Evolutionary conservation across 2,888 invertebrate genomes (phyloP).

Genomic region (Chromoteleia sp.): DNA sequence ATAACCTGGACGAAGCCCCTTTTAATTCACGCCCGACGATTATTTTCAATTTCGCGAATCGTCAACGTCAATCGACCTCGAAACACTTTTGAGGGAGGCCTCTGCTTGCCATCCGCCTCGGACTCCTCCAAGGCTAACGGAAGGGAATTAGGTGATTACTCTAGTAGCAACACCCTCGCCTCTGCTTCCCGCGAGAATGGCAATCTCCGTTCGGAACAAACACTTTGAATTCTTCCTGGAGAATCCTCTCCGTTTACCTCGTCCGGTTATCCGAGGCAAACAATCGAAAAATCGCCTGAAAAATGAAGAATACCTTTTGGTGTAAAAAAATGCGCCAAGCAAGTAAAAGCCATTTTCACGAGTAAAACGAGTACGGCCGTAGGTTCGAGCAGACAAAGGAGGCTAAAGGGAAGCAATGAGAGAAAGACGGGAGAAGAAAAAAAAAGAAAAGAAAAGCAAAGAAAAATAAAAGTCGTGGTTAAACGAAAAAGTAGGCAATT

Average conservation of each 20-base stretch:
- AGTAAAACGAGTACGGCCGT: too few species aligned
- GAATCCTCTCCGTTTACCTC: constrained; percentile 60
- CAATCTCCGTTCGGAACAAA: constrained; percentile 78
- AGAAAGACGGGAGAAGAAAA: neutral
- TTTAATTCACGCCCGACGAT: too few species aligned
- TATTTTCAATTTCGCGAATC: too few species aligned
- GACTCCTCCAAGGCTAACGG: constrained; percentile 66
- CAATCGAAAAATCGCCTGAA: constrained; percentile 12
- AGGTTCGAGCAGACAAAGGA: too few species aligned
- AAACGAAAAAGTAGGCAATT: constrained; percentile 56
- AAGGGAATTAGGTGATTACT: constrained; percentile 76
- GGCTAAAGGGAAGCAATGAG: too few species aligned
- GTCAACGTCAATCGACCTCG: neutral
- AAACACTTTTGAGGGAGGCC: neutral
- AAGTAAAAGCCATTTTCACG: neutral
- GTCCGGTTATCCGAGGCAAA: constrained; percentile 16
- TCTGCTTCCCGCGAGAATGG: constrained; percentile 64
- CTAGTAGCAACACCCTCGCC: constrained; percentile 69
- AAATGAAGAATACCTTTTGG: neutral
- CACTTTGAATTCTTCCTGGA: constrained; percentile 74
- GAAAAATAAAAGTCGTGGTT: constrained; percentile 26
- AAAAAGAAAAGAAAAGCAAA: too few species aligned
- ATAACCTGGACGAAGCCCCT: too few species aligned
- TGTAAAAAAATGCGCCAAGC: neutral
- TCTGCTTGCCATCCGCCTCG: constrained; percentile 53